Conservation (phyloP, 1,140 invertebrate species). For the Octopus sinensis region DNA sequence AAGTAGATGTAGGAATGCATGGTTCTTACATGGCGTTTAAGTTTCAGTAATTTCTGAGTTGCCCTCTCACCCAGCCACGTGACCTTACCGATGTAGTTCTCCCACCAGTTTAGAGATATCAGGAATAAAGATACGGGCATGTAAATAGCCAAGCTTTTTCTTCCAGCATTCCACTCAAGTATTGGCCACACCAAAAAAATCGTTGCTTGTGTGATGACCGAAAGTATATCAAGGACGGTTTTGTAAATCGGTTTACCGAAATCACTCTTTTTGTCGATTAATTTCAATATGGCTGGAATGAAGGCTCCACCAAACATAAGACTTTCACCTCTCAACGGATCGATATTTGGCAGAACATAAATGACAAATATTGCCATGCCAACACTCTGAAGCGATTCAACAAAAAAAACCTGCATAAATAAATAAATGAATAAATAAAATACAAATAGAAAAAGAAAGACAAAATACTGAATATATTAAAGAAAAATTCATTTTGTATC, state of each 20-base stretch:
- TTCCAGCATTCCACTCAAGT: slow-evolving; percentile 22
- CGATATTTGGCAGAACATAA: slow-evolving; percentile 45
- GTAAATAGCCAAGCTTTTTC: slow-evolving; percentile 30
- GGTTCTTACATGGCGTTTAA: slow-evolving; percentile 42
- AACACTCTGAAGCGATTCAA: slow-evolving; percentile 48
- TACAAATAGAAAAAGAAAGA: background rate
- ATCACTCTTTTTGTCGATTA: slow-evolving; percentile 41
- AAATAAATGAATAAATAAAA: slow-evolving; percentile 14
- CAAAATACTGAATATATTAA: too few species aligned
- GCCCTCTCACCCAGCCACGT: slow-evolving; percentile 37
- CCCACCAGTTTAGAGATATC: slow-evolving; percentile 52
- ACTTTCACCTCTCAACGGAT: slow-evolving; percentile 37
- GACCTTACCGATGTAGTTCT: slow-evolving; percentile 52
- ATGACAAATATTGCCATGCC: slow-evolving; percentile 49
- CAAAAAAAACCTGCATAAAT: slow-evolving; percentile 37
- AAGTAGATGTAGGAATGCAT: slow-evolving; percentile 48
- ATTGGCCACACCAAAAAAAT: slow-evolving; percentile 43
- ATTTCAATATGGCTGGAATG: slow-evolving; percentile 43
- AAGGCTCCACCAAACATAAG: slow-evolving; percentile 45
- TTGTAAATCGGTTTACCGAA: slow-evolving; percentile 32
- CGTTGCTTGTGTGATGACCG: slow-evolving; percentile 40
- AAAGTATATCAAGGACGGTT: slow-evolving; percentile 37
- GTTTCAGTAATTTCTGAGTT: slow-evolving; percentile 31
- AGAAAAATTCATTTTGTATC: too few species aligned
- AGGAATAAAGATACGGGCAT: slow-evolving; percentile 47